These are phyloP conservation scores for Lithophane ornitopus DNA, from an alignment of 2,888 invertebrate genomes.

Conservation along the genomic window DNA sequence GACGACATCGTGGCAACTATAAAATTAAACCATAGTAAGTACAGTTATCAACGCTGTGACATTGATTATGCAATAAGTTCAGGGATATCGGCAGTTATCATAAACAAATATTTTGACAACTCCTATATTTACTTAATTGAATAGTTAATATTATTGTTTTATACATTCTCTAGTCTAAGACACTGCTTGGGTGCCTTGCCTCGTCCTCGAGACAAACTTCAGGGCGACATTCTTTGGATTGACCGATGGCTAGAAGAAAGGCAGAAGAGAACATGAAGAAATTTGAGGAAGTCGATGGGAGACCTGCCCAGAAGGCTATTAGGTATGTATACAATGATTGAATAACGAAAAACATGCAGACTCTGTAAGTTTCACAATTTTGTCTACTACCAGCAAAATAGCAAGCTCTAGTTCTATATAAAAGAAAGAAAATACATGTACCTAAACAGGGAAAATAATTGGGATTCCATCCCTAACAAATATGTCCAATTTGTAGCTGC, in stretches of 20 bases:
- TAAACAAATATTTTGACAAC: constrained; percentile 13
- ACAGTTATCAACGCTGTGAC: constrained; percentile 20
- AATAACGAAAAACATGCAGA: not conserved
- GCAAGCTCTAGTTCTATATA: not conserved
- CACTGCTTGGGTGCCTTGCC: not conserved
- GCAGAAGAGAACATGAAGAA: not conserved
- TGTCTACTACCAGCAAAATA: not conserved
- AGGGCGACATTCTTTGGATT: not conserved
- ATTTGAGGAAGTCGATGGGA: no score
- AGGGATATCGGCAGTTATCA: constrained; percentile 25
- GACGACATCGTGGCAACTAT: constrained; percentile 67
- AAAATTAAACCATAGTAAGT: constrained; percentile 11
- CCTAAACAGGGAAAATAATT: not conserved
- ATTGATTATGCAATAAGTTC: constrained; percentile 44
- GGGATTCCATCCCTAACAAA: not conserved
- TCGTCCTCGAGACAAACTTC: not conserved
- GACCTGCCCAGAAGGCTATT: not conserved
- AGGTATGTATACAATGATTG: not conserved
- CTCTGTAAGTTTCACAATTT: not conserved
- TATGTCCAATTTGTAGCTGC: not conserved
- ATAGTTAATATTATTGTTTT: not conserved
- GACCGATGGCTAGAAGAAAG: not conserved
- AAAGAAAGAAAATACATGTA: no score
- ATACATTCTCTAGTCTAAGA: not conserved
- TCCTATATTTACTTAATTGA: not conserved